These are phyloP conservation scores for Labia minor DNA, from an alignment of 2,888 invertebrate species.

Conservation along the genomic window DNA sequence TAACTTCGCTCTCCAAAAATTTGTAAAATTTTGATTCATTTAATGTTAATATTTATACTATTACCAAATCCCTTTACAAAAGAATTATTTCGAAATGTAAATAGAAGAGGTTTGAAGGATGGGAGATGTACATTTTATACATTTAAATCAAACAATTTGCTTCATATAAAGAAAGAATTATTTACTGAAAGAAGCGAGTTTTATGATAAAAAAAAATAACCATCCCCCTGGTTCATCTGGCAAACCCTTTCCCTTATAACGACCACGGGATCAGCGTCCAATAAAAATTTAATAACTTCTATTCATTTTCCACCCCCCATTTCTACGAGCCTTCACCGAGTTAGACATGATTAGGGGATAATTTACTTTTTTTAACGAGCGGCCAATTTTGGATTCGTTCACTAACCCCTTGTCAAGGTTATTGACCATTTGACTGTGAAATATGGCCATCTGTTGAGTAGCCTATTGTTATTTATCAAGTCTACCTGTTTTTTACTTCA, in stretches of 20 bases:
- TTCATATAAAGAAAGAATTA: no score
- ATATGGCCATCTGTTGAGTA: neutral
- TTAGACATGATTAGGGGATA: neutral
- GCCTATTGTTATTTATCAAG: neutral
- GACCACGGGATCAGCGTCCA: neutral
- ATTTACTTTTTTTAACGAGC: neutral
- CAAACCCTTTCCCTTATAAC: neutral
- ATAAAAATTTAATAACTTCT: slow-evolving; percentile 3
- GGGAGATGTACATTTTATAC: no score
- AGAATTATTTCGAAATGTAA: no score
- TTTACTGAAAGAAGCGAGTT: no score
- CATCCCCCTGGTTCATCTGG: neutral
- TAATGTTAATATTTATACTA: no score
- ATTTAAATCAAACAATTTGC: no score
- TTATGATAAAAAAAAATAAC: no score
- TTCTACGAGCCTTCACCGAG: no score
- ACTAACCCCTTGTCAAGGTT: neutral
- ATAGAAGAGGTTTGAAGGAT: no score
- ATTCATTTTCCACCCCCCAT: neutral
- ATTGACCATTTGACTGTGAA: slow-evolving; percentile 8
- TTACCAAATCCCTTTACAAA: no score
- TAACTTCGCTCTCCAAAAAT: no score
- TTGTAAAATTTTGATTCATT: no score
- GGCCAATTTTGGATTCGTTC: neutral
- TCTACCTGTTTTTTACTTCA: neutral